phyloP scores from a whole-genome alignment of 23 tunicate species.

The Diplosoma virens region DNA sequence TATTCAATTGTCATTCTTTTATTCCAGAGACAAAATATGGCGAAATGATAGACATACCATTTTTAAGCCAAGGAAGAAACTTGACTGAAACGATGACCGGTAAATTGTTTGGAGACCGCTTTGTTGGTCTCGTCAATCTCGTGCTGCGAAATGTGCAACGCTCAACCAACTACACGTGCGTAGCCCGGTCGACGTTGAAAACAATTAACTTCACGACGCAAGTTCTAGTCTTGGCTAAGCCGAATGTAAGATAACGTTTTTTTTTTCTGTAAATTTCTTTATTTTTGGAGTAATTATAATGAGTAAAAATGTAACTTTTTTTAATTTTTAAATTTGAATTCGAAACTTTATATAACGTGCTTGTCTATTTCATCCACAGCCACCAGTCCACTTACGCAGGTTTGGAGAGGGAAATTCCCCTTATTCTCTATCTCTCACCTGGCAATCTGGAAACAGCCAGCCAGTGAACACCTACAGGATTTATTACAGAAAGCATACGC shows the following conservation, averaged over 20 bases:
- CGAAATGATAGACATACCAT: not conserved
- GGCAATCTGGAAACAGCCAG: slow-evolving; percentile 39
- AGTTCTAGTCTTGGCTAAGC: slow-evolving; percentile 56
- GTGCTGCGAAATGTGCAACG: slow-evolving; percentile 36
- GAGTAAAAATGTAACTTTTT: not conserved
- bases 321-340: not conserved
- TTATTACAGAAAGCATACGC: slow-evolving; percentile 21
- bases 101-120: not conserved
- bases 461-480: slow-evolving; percentile 49
- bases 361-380: slow-evolving; percentile 6
- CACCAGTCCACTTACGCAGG: slow-evolving; percentile 34
- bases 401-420: slow-evolving; percentile 13
- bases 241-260: slow-evolving; percentile 77
- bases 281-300: not conserved
- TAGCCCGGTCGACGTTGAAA: slow-evolving; percentile 53
- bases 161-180: slow-evolving; percentile 82
- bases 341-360: not conserved
- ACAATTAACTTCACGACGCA: slow-evolving; percentile 50
- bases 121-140: slow-evolving; percentile 47
- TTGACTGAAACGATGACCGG: not conserved
- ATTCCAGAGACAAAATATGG: slow-evolving; percentile 1
- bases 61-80: not conserved
- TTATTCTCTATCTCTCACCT: slow-evolving; percentile 29
- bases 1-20: no score
- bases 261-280: not conserved